Evolutionary conservation across 2,113 vertebrate species (phyloP).

Genomic region (Procapra przewalskii): DNA sequence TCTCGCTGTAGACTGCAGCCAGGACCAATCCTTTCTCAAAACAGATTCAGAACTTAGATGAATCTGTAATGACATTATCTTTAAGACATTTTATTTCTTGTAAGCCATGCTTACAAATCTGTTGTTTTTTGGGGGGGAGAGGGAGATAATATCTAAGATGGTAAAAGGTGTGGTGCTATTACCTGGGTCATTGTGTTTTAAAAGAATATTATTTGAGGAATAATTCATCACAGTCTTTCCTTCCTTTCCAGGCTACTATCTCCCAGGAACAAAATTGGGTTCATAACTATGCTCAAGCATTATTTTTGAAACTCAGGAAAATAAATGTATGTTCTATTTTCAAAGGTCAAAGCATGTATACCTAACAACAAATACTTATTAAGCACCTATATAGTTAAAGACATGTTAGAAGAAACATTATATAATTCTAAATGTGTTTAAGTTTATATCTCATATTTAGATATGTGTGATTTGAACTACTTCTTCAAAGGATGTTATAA

Average conservation of each 20-base stretch:
- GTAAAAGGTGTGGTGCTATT: background rate
- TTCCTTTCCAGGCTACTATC: background rate
- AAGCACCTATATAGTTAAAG: background rate
- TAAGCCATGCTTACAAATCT: background rate
- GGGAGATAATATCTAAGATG: background rate
- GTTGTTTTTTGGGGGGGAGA: background rate
- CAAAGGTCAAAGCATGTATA: background rate
- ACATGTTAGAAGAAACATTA: background rate
- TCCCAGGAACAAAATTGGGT: background rate
- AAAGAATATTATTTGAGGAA: background rate
- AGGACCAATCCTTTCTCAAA: background rate
- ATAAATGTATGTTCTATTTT: slow-evolving; percentile 13
- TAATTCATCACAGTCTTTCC: background rate
- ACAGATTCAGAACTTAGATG: background rate
- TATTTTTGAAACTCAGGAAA: background rate
- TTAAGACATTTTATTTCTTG: background rate
- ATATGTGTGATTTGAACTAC: background rate
- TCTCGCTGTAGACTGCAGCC: background rate
- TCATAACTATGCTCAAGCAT: background rate
- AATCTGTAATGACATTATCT: background rate
- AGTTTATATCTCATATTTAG: slow-evolving; percentile 29
- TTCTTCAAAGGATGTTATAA: background rate
- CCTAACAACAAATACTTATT: background rate
- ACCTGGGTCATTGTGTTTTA: background rate
- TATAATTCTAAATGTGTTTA: background rate